Conservation (phyloP, 2,113 vertebrate genomes). For the Mohoua ochrocephala region DNA sequence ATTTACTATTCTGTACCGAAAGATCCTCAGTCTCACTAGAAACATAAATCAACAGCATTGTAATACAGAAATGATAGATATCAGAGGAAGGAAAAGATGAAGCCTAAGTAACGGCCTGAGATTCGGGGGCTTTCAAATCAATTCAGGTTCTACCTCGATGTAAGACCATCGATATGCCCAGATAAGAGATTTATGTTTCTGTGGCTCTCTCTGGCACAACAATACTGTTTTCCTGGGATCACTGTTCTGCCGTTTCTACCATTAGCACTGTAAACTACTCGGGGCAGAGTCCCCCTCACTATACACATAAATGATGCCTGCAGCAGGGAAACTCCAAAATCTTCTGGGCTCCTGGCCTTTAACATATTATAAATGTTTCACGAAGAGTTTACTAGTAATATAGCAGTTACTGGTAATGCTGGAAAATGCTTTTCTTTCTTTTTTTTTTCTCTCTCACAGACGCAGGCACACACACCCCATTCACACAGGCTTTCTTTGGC, state of each 20-base stretch:
- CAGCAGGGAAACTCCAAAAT: not conserved
- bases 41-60: not conserved
- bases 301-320: not conserved
- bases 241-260: not conserved
- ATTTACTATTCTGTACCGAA: not conserved
- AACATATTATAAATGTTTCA: not conserved
- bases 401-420: not conserved
- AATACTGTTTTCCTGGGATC: not conserved
- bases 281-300: not conserved
- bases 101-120: not conserved
- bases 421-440: not conserved
- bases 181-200: not conserved
- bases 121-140: not conserved
- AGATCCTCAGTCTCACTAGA: not conserved
- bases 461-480: not conserved
- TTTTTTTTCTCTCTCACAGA: not conserved
- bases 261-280: not conserved
- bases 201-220: not conserved
- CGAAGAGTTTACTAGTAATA: not conserved
- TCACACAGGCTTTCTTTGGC: conserved; percentile 62
- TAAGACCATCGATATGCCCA: not conserved
- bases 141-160: not conserved
- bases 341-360: not conserved
- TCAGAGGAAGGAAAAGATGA: not conserved
- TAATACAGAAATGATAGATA: not conserved